Percentiles rank a stretch among this genome's conserved stretches.
Evolutionary conservation across 2,113 vertebrate genomes (phyloP).

Genomic region (Sceloporus undulatus): DNA sequence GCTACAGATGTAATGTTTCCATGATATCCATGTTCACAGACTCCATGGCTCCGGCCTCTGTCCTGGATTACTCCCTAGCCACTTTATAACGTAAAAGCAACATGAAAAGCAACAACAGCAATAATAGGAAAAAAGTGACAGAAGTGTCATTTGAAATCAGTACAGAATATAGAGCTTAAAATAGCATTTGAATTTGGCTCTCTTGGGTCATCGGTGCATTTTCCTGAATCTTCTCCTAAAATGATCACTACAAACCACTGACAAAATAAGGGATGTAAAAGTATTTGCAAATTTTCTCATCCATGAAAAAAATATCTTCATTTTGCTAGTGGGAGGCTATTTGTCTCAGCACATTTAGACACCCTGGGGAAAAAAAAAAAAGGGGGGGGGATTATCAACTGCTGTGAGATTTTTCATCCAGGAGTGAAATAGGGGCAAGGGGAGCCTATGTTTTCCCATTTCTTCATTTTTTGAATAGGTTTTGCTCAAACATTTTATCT

Average conservation of each 20-base stretch:
- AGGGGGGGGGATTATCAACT: no score
- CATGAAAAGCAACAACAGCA: background rate
- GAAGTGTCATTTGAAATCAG: background rate
- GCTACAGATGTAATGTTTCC: background rate
- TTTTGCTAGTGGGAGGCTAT: no score
- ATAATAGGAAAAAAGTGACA: background rate
- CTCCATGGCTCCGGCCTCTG: background rate
- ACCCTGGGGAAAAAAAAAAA: no score
- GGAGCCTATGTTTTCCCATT: no score
- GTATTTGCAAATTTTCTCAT: no score
- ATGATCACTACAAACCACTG: background rate
- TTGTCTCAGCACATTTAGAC: no score
- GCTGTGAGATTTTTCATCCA: no score
- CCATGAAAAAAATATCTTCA: no score
- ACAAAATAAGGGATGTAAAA: background rate
- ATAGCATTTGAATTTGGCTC: no score
- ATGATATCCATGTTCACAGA: background rate
- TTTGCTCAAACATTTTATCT: no score
- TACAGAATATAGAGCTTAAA: background rate
- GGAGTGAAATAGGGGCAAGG: no score
- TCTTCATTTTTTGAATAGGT: no score
- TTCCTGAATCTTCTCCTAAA: background rate
- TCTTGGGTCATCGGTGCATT: background rate
- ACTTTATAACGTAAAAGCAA: background rate
- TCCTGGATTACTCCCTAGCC: background rate